Evolutionary conservation across 2,888 invertebrate genomes (phyloP), one percentile per base, ranked within the genome.

Genomic region (Peribatodes rhomboidaria): DNA sequence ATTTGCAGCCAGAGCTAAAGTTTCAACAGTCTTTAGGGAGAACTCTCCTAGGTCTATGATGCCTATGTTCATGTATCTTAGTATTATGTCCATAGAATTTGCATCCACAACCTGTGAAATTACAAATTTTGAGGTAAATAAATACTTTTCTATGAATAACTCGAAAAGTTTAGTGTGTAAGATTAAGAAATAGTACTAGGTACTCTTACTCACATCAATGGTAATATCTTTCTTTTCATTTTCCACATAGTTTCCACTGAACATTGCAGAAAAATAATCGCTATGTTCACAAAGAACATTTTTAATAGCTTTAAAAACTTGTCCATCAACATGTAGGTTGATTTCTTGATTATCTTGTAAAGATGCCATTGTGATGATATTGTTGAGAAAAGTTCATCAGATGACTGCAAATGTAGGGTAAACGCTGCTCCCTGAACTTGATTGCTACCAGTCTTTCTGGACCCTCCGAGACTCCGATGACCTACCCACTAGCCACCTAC

Each of bases 231-330:
- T 68, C 71, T 84, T 80, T 41, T 86, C 76, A 46, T 87, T 82
- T 81, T 93, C 93, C 2, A 86, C 76, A 71, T 87, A 93, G 73
- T 82, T 85, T 0, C 93, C 93, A 67, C 89, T 91, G 69, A 93
- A 93, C 93, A 93, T 93, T 18, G 92, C 93, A 9, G 83, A 78
- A 74, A 93, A 93, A 80, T 92, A 93, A 76, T 92, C 92, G 72
- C 93, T 93, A 58, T 88, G 76, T 76, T 89, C 85, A 70, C 82
- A 83, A 9, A 93, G 76, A 41, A 82, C 57, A 58, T 82, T 77
- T 72, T 87, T 92, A 49, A 81, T 84, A 2, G 81, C 87, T 67
- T 70, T 80, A 67, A 92, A 91, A 60, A 75, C 67, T 76, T 85
- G 72, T 4, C 77, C 82, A 1, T 86, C 84, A 27, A 92, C 83